Percentiles rank a stretch among this genome's conserved stretches.
phyloP scores from a whole-genome alignment of 2,888 invertebrate genomes.

The Plebejus melissa region DNA sequence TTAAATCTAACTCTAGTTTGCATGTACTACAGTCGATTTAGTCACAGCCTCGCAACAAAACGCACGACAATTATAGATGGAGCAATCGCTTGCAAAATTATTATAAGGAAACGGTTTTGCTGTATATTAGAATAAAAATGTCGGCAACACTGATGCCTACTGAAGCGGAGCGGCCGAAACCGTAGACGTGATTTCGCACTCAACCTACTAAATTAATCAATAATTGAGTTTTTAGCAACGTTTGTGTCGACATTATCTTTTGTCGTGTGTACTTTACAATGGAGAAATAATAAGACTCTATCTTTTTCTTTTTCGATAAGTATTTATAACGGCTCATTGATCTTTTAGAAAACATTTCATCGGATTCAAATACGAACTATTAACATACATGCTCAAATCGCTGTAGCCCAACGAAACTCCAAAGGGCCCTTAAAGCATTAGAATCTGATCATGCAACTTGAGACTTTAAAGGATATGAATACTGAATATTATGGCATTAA shows the following conservation, averaged over 20 bases:
- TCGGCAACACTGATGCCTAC: conserved; percentile 55
- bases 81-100: conserved; percentile 12
- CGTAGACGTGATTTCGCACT: conserved; percentile 48
- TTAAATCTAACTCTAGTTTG: too few species aligned
- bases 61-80: conserved; percentile 13
- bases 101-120: conserved; percentile 26
- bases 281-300: neutral
- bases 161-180: conserved; percentile 55
- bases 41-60: conserved; percentile 15
- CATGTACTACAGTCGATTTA: conserved; percentile 1
- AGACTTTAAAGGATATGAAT: neutral
- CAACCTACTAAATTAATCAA: conserved; percentile 38
- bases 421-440: neutral
- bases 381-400: too few species aligned
- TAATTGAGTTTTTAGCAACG: conserved; percentile 17
- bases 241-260: conserved; percentile 21
- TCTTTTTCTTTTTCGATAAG: neutral
- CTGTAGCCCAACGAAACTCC: neutral
- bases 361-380: neutral
- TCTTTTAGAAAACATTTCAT: neutral
- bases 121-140: conserved; percentile 39
- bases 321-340: neutral
- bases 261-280: neutral
- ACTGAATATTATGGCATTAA: neutral
- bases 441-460: neutral